Conservation (phyloP, 2,888 invertebrate genomes). For the Sarcophaga carnaria region DNA sequence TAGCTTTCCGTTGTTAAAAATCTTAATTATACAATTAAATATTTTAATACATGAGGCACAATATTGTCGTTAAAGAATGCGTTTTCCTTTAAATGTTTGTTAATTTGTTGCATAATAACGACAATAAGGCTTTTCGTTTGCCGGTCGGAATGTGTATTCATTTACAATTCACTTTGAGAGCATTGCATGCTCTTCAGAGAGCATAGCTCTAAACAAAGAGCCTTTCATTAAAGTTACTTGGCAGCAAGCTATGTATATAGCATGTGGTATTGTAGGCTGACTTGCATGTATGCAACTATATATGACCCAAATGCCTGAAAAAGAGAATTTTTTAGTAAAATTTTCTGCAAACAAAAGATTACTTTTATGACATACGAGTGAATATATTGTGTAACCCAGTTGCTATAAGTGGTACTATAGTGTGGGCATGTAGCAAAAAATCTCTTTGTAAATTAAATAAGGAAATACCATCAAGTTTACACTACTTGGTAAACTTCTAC, state of each 20-base stretch:
- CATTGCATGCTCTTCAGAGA: not conserved
- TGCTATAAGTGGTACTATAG: not conserved
- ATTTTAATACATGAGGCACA: constrained; percentile 50
- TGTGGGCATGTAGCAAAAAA: not conserved
- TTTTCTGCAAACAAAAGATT: no score
- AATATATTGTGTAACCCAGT: constrained; percentile 1
- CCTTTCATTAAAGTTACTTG: constrained; percentile 27
- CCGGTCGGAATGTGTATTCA: not conserved
- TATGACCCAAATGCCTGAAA: not conserved
- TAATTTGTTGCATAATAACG: constrained; percentile 47
- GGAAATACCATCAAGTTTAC: not conserved
- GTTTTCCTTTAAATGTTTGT: constrained; percentile 43
- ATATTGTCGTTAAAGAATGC: constrained; percentile 46
- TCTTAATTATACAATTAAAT: constrained; percentile 59
- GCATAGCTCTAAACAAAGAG: constrained; percentile 2
- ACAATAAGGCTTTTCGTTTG: not conserved
- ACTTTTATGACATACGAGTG: constrained; percentile 5
- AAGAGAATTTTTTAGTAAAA: not conserved
- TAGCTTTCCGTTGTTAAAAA: constrained; percentile 41
- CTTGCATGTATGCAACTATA: not conserved
- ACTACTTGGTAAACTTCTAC: no score
- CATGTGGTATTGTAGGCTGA: no score
- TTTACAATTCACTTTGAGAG: constrained; percentile 11
- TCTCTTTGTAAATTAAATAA: not conserved
- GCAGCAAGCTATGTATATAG: not conserved